A percentile compares a stretch with the other conserved stretches of the same genome.
These are phyloP conservation scores for Apus apus DNA, from an alignment of 2,113 vertebrate genomes.

Conservation along the genomic window DNA sequence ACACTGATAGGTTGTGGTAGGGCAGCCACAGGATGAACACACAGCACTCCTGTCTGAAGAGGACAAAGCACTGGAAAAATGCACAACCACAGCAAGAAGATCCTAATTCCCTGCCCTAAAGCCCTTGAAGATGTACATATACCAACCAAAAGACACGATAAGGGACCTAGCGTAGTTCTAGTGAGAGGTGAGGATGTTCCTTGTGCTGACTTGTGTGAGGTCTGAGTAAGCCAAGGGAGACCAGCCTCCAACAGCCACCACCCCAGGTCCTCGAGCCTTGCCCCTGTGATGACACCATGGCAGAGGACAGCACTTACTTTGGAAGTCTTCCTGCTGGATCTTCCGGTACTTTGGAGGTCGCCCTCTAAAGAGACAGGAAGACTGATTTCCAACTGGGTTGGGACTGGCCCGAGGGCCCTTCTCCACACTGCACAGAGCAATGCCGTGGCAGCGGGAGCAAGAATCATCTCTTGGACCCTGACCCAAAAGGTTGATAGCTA, in stretches of 20 bases:
- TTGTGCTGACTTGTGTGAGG: not conserved
- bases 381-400: not conserved
- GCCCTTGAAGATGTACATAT: not conserved
- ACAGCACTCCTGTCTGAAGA: not conserved
- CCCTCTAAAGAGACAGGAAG: conserved; percentile 81
- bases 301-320: conserved; percentile 79
- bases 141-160: fast-evolving
- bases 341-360: conserved; percentile 96
- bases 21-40: not conserved
- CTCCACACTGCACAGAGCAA: not conserved
- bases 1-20: not conserved
- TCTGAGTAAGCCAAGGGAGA: not conserved
- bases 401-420: not conserved
- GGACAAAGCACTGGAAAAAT: not conserved
- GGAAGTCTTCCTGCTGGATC: conserved; percentile 91
- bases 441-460: not conserved
- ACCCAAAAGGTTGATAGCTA: not conserved
- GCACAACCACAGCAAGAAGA: not conserved
- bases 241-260: not conserved
- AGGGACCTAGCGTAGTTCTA: not conserved
- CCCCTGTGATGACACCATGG: not conserved
- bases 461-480: not conserved
- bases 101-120: not conserved
- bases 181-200: fast-evolving
- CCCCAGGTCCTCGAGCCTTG: not conserved